A percentile compares a stretch with the other conserved stretches of the same genome.
Conservation (phyloP, 2,888 invertebrate genomes). For the Drymonia ruficornis region DNA sequence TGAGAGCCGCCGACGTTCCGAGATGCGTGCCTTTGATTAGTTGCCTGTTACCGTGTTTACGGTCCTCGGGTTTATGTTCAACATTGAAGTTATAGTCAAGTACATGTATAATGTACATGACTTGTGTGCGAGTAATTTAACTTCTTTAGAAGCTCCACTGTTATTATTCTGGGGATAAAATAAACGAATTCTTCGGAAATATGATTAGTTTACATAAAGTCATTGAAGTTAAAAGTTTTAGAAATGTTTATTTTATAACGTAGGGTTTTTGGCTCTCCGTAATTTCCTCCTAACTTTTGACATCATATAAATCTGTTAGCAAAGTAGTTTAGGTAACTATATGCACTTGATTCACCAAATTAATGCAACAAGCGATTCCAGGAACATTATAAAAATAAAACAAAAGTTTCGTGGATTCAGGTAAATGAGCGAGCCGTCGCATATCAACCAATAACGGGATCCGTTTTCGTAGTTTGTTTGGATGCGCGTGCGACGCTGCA, state of each 20-base stretch:
- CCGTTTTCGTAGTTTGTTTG: constrained; percentile 24
- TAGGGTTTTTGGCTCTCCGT: too few species aligned
- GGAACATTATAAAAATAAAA: constrained; percentile 1
- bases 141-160: too few species aligned
- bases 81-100: not conserved
- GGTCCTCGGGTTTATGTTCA: not conserved
- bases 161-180: too few species aligned
- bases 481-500: constrained; percentile 27
- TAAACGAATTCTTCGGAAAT: too few species aligned
- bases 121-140: too few species aligned
- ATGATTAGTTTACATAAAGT: too few species aligned
- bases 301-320: not conserved
- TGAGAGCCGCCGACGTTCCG: constrained; percentile 28
- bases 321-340: not conserved
- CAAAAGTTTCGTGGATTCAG: constrained; percentile 2
- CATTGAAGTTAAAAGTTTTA: too few species aligned
- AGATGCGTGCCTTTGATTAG: constrained; percentile 12
- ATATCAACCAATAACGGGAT: constrained; percentile 38
- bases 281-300: too few species aligned
- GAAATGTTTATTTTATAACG: too few species aligned
- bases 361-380: not conserved
- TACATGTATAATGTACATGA: not conserved
- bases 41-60: not conserved
- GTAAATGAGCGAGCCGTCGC: constrained; percentile 18
- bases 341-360: too few species aligned